Conservation (phyloP, 2,797 vertebrate species). For the Synaphobranchus kaupii region DNA sequence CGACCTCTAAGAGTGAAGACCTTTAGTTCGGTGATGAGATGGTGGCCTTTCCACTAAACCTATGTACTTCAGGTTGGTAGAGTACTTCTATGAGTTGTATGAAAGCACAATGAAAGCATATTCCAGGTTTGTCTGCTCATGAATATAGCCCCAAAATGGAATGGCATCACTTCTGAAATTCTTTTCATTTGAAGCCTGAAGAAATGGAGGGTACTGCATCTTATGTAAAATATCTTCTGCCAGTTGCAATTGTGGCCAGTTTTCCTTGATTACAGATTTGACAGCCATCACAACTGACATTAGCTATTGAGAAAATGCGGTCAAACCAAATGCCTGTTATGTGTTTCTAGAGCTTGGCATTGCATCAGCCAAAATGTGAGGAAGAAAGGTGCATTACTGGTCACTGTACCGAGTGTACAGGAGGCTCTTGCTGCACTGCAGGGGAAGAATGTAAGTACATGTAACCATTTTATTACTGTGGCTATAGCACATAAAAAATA, state of each 20-base stretch:
- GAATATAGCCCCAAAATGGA: background rate
- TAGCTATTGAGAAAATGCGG: background rate
- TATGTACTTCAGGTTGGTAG: too few relatives aligned
- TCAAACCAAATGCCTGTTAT: conserved; percentile 28
- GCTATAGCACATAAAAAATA: background rate
- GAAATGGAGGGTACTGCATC: background rate
- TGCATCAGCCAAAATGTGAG: conserved; percentile 77
- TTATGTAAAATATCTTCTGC: too few relatives aligned
- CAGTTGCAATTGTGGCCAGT: background rate
- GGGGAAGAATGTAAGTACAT: conserved; percentile 65
- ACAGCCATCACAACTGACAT: background rate
- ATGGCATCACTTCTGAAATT: background rate
- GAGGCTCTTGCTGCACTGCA: conserved; percentile 78
- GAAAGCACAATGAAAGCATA: background rate
- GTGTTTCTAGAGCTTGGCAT: conserved; percentile 79
- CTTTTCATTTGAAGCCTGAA: background rate
- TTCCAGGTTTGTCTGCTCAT: background rate
- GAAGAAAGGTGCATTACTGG: conserved; percentile 79
- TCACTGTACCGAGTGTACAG: conserved; percentile 84
- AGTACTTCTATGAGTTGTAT: background rate
- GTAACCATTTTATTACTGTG: background rate
- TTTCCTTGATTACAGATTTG: background rate
- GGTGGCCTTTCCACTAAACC: background rate
- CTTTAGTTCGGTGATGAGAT: background rate
- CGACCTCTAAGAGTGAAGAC: background rate